Conservation (phyloP, 2,888 invertebrate species). For the Ophraella communa region DNA sequence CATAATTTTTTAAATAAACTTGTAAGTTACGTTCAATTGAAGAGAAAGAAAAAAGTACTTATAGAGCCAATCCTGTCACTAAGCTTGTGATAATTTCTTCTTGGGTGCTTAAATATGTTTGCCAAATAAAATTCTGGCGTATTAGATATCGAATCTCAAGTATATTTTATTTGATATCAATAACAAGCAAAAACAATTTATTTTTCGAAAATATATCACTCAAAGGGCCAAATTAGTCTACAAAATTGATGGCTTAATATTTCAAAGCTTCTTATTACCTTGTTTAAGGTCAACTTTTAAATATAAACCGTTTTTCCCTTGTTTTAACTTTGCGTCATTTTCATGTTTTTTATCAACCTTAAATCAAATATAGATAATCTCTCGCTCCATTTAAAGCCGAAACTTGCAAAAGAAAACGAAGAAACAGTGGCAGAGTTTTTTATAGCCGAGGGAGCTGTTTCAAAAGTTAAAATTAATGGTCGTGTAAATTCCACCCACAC, state of each 20-base stretch:
- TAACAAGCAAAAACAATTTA: conserved; percentile 2
- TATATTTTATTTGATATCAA: no score
- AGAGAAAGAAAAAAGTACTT: no score
- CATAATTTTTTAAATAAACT: no score
- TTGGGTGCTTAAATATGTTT: no score
- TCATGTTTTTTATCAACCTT: conserved; percentile 17
- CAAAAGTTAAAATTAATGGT: background rate
- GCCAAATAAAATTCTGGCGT: no score
- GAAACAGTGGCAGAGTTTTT: conserved; percentile 1
- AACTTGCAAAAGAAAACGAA: background rate
- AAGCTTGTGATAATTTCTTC: no score
- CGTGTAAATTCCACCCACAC: background rate
- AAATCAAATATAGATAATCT: conserved; percentile 24
- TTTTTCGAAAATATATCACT: no score
- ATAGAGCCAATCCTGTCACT: no score
- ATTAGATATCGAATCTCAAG: no score
- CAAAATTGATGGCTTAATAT: conserved; percentile 6
- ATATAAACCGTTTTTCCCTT: conserved; percentile 8
- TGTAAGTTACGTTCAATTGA: no score
- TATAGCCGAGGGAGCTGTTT: background rate
- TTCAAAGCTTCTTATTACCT: conserved; percentile 11
- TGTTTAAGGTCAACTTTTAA: conserved; percentile 5
- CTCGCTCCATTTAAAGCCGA: background rate
- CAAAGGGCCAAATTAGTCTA: background rate
- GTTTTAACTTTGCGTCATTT: conserved; percentile 6